Evolutionary conservation across 2,113 vertebrate genomes (phyloP), one percentile per base, ranked within the genome.

Genomic region (Murina feae): DNA sequence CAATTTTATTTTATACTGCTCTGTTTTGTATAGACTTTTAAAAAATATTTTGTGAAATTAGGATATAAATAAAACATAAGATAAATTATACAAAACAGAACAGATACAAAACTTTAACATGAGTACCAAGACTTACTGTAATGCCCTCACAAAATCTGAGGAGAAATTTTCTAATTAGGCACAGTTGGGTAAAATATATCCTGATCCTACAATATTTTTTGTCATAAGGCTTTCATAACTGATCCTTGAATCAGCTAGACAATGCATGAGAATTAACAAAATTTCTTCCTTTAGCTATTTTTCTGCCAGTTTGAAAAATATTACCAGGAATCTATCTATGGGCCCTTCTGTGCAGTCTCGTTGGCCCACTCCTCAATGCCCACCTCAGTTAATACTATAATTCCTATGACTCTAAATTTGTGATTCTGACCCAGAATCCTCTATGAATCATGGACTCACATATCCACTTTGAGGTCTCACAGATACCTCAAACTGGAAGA

Each of bases 1-100:
- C 49, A 60, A 66, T 72, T 90, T 94, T 44, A 76, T 74, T 91
- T 78, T 69, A 65, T 85, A 89, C 16, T 72, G 2, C 8, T 93
- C 30, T 82, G 35, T 69, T 92, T 89, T 83, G 5, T 51, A n/a
- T 55, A 85, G 20, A n/a, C 53, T 89, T 20, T 91, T 74, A 80
- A 87, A 87, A 93, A 68, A 95, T 84, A 84, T 75, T 92, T 80
- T 95, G 37, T 74, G 58, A 2, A 72, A 81, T 65, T 87, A 84
- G 11, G 11, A 85, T 90, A 87, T 65, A 83, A 83, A 90, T 86
- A 89, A 85, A 81, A 71, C 60, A 89, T 83, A 84, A 94, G 82
- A 79, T 87, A 32, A 75, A 88, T 53, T 86, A 84, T 84, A 84
- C 13, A 87, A 86, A 94, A 53, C 28, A 92, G 21, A 93, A 49